A percentile compares a stretch with the other conserved stretches of the same genome.
phyloP scores from a whole-genome alignment of 2,113 vertebrate genomes.

The Lampris incognitus region DNA sequence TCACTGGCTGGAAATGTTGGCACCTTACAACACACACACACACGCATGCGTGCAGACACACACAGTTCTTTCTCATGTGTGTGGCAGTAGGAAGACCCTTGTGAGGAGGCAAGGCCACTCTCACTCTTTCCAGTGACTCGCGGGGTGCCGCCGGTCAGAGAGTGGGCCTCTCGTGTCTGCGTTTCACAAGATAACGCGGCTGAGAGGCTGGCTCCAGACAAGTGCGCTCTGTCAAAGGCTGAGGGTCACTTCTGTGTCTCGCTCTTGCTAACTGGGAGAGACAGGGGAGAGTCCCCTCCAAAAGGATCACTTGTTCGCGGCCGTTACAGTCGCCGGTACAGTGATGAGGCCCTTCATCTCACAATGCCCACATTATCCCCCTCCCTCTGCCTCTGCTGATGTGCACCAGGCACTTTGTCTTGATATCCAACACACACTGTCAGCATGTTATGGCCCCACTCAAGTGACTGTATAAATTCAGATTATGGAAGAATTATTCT shows the following conservation, averaged over 20 bases:
- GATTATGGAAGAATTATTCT: conserved; percentile 89
- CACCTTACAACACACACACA: conserved; percentile 47
- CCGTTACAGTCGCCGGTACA: conserved; percentile 61
- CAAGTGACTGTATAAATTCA: conserved; percentile 77
- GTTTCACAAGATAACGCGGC: conserved; percentile 69
- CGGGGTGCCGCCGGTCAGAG: conserved; percentile 31
- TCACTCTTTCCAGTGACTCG: conserved; percentile 38
- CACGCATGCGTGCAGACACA: conserved; percentile 17
- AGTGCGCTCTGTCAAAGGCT: conserved; percentile 64
- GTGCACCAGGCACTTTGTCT: conserved; percentile 60
- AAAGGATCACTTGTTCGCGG: conserved; percentile 57
- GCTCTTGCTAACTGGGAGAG: conserved; percentile 46
- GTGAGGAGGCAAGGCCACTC: conserved; percentile 64
- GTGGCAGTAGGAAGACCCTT: conserved; percentile 53
- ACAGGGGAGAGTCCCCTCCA: conserved; percentile 54
- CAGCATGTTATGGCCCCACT: conserved; percentile 70
- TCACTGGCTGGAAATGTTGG: conserved; percentile 70
- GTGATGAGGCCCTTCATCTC: conserved; percentile 51
- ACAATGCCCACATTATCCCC: conserved; percentile 71
- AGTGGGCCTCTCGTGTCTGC: conserved; percentile 54
- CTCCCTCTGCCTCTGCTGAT: conserved; percentile 46
- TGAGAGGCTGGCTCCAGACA: conserved; percentile 66
- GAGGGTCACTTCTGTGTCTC: conserved; percentile 59
- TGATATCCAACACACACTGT: conserved; percentile 68
- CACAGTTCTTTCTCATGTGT: conserved; percentile 60